Evolutionary conservation across 2,888 invertebrate genomes (phyloP).

Genomic region (Andrena dorsata): DNA sequence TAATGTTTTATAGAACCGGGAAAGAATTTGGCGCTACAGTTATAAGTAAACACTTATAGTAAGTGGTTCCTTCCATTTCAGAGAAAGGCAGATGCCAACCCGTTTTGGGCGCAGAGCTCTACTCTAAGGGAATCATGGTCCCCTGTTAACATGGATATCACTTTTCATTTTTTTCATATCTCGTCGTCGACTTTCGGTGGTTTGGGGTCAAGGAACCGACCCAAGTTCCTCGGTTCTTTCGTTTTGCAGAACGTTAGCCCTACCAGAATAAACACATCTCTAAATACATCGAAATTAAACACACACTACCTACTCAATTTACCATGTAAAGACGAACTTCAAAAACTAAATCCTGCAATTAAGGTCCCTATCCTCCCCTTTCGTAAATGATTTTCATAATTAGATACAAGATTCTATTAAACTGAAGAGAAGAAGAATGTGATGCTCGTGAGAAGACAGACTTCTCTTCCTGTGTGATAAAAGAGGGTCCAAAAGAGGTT

Average conservation of each 20-base stretch:
- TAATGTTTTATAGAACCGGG: not conserved
- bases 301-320: not conserved
- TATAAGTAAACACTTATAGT: not conserved
- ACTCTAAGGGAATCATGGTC: slow-evolving; percentile 74
- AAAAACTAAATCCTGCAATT: not conserved
- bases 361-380: too few relatives aligned
- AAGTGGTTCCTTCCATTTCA: slow-evolving; percentile 18
- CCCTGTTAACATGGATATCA: slow-evolving; percentile 83
- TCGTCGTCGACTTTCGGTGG: slow-evolving; percentile 67
- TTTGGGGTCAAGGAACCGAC: slow-evolving; percentile 31
- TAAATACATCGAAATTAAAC: not conserved
- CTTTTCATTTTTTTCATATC: slow-evolving; percentile 85
- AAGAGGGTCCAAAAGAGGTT: not conserved
- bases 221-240: not conserved
- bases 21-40: not conserved
- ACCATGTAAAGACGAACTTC: not conserved
- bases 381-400: not conserved
- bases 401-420: not conserved
- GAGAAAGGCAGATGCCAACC: slow-evolving; percentile 66
- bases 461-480: not conserved
- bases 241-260: not conserved
- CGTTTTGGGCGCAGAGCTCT: slow-evolving; percentile 57
- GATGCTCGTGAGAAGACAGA: not conserved
- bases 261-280: too few relatives aligned
- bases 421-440: not conserved